Conservation (phyloP, 2,113 vertebrate species). For the Gallinago jamesoni region DNA sequence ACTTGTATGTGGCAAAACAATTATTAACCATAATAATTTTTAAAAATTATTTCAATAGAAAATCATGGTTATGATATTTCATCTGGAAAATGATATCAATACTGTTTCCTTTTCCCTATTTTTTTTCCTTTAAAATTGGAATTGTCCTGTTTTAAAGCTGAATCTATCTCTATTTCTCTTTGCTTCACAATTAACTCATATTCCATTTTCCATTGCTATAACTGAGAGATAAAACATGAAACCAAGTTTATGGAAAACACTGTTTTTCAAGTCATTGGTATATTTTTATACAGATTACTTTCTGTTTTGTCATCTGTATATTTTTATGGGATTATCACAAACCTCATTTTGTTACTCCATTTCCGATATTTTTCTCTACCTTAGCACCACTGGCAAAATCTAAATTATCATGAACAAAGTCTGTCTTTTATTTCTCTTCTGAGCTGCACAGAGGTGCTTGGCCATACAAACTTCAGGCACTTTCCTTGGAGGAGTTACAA, state of each 20-base stretch:
- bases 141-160: neutral
- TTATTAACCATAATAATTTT: slow-evolving; percentile 13
- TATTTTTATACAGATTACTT: neutral
- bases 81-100: neutral
- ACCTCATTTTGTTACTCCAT: neutral
- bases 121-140: neutral
- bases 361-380: neutral
- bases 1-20: neutral
- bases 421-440: neutral
- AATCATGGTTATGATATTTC: neutral
- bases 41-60: neutral
- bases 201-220: neutral
- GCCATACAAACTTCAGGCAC: slow-evolving; percentile 5
- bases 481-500: neutral
- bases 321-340: neutral
- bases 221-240: neutral
- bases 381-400: neutral
- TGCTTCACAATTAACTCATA: neutral
- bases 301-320: neutral
- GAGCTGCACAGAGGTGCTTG: neutral
- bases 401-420: neutral
- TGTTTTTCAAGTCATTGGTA: neutral
- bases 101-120: neutral
- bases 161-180: neutral
- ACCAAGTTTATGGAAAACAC: neutral